These are phyloP conservation scores for Loripinus fragilis DNA, from an alignment of 2,888 invertebrate species.

Conservation along the genomic window DNA sequence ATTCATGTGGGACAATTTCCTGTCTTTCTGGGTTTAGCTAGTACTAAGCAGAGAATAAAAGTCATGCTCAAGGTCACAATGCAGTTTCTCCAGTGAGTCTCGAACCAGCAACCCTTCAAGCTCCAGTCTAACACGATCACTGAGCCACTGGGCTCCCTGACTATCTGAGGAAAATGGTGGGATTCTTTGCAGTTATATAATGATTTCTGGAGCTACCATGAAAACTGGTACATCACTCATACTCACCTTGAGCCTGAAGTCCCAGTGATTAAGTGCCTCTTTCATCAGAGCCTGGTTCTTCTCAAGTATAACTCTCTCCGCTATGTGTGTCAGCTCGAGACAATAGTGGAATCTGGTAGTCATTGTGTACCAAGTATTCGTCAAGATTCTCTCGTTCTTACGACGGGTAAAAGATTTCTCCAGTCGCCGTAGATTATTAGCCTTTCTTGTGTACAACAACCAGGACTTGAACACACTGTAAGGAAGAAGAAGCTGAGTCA, in stretches of 20 bases:
- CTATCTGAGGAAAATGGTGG: too few relatives aligned
- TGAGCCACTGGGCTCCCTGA: too few relatives aligned
- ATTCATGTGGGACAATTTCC: too few relatives aligned
- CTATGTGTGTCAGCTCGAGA: conserved; percentile 65
- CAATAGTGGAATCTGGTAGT: conserved; percentile 71
- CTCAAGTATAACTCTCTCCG: conserved; percentile 59
- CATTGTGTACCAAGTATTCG: conserved; percentile 62
- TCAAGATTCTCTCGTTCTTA: conserved; percentile 56
- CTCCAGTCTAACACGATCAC: too few relatives aligned
- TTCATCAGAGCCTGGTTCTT: conserved; percentile 57
- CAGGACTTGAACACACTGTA: conserved; percentile 71
- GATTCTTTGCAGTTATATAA: too few relatives aligned
- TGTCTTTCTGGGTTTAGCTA: too few relatives aligned
- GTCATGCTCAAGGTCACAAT: too few relatives aligned
- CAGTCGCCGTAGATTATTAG: conserved; percentile 61
- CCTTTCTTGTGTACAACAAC: conserved; percentile 63
- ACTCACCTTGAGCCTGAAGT: conserved; percentile 57
- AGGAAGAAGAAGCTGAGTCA: too few relatives aligned
- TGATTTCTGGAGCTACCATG: too few relatives aligned
- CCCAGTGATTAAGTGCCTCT: conserved; percentile 65
- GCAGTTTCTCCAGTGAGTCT: too few relatives aligned
- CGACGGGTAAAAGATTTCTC: conserved; percentile 58
- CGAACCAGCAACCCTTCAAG: too few relatives aligned
- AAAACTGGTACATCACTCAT: neutral
- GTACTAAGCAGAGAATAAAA: too few relatives aligned